Base-by-base conservation (phyloP, 2,797 vertebrate genomes). In the Champsocephalus esox region DNA sequence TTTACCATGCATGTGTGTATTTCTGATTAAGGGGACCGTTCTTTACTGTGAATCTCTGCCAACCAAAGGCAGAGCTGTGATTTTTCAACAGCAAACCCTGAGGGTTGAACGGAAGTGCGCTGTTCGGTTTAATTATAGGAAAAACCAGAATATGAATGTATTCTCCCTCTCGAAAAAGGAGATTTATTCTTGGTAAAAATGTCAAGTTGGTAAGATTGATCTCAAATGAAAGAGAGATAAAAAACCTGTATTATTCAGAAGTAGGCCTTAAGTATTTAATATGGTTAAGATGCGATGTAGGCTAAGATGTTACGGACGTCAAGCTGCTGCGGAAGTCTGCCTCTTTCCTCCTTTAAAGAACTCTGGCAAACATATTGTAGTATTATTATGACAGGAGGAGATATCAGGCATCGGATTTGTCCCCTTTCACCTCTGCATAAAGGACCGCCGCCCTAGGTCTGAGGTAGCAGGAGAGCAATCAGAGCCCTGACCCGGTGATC, bases 371-470 rank as follows among this genome's bases (percentile, higher is more conserved):
- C 74, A 77, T 85, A 76, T 73, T 86, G 83, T 88, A 57, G 68
- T 71, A 63, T 77, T 88, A 86, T 91, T 87, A 84, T 68, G 67
- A 79, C 81, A 83, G 57, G 70, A 52, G 51, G 56, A 75, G 82
- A 73, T 80, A 84, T 84, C 66, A 48, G 70, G 52, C 67, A 51
- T 60, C 62, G 75, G 66, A 88, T 86, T 79, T 81, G 70, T 85
- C 60, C 77, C 76, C 84, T 86, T 88, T 89, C 72, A 89, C 86
- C 86, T 84, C 80, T 13, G 52, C 64, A 68, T 78, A 43, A 63
- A 68, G 83, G 69, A 69, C 77, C 85, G 44, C 82, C 86, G 75
- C 87, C 90, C 79, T 66, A 34, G 56, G 60, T 48, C 70, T 63
- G 73, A 81, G 66, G 79, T 62, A 60, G 49, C 69, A 41, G 55